Conservation (phyloP, 1,140 invertebrate genomes). For the Oreohelix idahoensis region DNA sequence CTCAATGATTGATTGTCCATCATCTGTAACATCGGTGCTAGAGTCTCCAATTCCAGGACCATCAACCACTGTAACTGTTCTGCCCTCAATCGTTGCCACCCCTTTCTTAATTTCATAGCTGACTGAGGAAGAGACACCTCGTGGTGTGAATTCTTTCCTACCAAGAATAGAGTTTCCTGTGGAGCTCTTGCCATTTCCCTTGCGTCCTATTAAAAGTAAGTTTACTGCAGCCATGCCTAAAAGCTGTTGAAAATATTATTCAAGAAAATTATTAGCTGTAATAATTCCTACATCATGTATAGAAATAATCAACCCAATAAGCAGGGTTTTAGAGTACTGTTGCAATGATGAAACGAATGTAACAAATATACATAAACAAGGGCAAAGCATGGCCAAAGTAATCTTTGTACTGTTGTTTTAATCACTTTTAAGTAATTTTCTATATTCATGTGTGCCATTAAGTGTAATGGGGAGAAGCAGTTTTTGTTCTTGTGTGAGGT, state of each 20-base stretch:
- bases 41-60: neutral
- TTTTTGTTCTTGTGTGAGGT: no score
- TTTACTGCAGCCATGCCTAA: neutral
- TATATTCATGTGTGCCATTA: no score
- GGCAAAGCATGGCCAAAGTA: no score
- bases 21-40: neutral
- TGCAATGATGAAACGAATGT: no score
- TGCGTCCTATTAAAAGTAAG: conserved; percentile 17
- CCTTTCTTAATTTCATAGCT: neutral
- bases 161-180: neutral
- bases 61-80: neutral
- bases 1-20: neutral
- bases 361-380: no score
- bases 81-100: neutral
- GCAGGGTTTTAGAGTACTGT: no score
- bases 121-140: conserved; percentile 40
- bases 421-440: no score
- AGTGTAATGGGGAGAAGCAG: no score
- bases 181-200: conserved; percentile 26
- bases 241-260: neutral
- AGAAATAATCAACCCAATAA: no score
- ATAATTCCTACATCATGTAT: neutral
- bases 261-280: neutral
- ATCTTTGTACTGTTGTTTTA: no score
- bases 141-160: neutral